Conservation (phyloP, 2,888 invertebrate species). For the Drosophila greeni region DNA sequence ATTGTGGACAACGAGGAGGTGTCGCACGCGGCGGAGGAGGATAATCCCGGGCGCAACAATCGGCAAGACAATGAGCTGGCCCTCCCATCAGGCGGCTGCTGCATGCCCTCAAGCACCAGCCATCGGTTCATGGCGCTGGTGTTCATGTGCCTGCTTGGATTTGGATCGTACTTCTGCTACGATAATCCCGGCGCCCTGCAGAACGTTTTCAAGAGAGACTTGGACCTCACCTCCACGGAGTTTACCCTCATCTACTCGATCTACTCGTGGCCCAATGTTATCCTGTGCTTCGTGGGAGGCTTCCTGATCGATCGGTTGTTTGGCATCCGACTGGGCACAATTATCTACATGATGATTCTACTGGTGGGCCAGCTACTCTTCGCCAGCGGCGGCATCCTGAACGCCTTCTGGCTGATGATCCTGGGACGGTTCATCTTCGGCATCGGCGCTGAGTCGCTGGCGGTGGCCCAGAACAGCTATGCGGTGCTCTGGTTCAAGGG, state of each 20-base stretch:
- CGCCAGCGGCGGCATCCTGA: conserved; percentile 90
- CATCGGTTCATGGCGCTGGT: conserved; percentile 91
- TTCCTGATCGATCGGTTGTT: conserved; percentile 96
- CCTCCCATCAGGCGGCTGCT: conserved; percentile 75
- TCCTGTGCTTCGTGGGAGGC: conserved; percentile 97
- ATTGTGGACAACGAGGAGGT: conserved; percentile 62
- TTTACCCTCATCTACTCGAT: conserved; percentile 94
- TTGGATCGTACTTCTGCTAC: conserved; percentile 98
- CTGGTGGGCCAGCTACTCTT: conserved; percentile 93
- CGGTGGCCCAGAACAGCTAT: conserved; percentile 98
- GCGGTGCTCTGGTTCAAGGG: conserved; percentile 99
- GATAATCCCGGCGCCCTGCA: conserved; percentile 97
- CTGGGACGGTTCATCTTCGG: conserved; percentile 96
- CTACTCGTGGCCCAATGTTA: conserved; percentile 98
- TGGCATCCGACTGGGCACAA: conserved; percentile 94
- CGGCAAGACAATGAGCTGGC: conserved; percentile 76
- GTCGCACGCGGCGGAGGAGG: conserved; percentile 21
- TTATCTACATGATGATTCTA: conserved; percentile 92
- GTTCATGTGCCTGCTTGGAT: conserved; percentile 96
- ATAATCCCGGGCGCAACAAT: conserved; percentile 29
- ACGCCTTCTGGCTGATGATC: conserved; percentile 94
- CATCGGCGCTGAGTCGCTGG: conserved; percentile 96
- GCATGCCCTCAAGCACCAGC: conserved; percentile 85
- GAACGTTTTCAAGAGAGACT: conserved; percentile 89
- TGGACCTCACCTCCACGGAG: conserved; percentile 87